Percentiles rank a stretch among this genome's conserved stretches.
phyloP scores from a whole-genome alignment of 2,797 vertebrate species.

The Anabas testudineus region DNA sequence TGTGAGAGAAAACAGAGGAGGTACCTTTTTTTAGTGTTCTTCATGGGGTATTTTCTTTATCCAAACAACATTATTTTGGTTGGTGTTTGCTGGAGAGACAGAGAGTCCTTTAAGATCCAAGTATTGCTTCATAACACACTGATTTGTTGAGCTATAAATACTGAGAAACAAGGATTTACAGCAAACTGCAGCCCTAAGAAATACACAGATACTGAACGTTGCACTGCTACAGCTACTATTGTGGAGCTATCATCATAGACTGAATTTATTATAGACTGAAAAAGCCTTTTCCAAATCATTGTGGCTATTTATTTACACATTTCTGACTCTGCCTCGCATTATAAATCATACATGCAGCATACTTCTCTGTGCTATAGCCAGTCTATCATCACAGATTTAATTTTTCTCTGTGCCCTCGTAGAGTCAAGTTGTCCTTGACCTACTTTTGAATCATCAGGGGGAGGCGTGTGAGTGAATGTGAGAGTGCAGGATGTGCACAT shows the following conservation, averaged over 20 bases:
- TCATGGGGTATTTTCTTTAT: background rate
- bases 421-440: conserved; percentile 81
- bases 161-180: background rate
- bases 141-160: conserved; percentile 12
- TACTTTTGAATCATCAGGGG: conserved; percentile 60
- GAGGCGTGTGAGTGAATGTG: conserved; percentile 49
- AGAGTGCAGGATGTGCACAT: conserved; percentile 55
- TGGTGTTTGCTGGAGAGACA: background rate
- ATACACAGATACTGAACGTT: conserved; percentile 6
- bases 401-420: conserved; percentile 67
- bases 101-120: background rate
- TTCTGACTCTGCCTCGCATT: conserved; percentile 27
- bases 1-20: conserved; percentile 12
- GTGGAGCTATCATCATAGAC: conserved; percentile 19
- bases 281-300: conserved; percentile 15
- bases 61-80: background rate
- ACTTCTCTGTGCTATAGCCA: conserved; percentile 33
- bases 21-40: background rate
- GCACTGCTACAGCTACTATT: background rate
- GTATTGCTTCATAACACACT: conserved; percentile 8
- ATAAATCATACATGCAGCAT: conserved; percentile 42
- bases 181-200: background rate
- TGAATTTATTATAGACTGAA: conserved; percentile 6
- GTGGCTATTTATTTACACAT: conserved; percentile 52
- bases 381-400: conserved; percentile 50